phyloP scores from a whole-genome alignment of 2,113 vertebrate species.

The Mormyrus lacerda region DNA sequence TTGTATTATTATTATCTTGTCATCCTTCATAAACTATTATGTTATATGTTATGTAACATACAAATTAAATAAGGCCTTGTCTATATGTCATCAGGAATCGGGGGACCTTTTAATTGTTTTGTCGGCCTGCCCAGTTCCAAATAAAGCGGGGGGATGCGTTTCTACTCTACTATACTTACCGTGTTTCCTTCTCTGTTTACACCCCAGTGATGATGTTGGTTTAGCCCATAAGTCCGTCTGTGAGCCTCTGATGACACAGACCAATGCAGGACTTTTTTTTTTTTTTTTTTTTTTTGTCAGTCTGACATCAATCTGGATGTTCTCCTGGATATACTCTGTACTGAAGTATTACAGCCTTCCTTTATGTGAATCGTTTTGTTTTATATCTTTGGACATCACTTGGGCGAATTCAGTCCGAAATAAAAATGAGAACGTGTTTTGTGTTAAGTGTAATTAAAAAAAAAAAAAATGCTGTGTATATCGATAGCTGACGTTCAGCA shows the following conservation, averaged over 20 bases:
- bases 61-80: background rate
- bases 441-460: background rate
- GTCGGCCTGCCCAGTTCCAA: background rate
- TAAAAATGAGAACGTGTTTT: background rate
- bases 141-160: background rate
- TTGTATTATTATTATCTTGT: background rate
- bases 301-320: background rate
- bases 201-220: background rate
- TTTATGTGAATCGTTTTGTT: background rate
- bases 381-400: background rate
- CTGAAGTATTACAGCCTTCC: background rate
- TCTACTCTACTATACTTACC: background rate
- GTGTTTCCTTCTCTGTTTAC: background rate
- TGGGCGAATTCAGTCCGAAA: background rate
- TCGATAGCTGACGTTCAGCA: background rate
- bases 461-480: background rate
- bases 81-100: background rate
- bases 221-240: background rate
- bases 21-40: background rate
- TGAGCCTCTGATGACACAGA: background rate
- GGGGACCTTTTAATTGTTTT: background rate
- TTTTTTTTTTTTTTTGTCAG: background rate
- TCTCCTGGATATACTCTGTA: background rate
- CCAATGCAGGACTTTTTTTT: background rate
- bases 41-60: background rate